Evolutionary conservation across 1,140 invertebrate genomes (phyloP).

Genomic region (Panulirus ornatus): DNA sequence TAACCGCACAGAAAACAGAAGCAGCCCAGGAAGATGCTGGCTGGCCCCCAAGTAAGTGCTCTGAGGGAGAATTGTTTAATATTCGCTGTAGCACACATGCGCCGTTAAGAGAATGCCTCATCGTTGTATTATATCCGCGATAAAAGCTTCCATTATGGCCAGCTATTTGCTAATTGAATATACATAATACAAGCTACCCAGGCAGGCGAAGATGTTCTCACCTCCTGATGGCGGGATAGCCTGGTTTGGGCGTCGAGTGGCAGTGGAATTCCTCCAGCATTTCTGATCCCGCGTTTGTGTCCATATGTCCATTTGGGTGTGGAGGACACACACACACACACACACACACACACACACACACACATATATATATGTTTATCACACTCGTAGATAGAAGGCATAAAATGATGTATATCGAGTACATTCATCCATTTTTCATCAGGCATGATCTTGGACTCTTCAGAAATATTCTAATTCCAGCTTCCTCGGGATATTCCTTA

Average conservation of each 20-base stretch:
- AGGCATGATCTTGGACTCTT: neutral
- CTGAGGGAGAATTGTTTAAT: constrained; percentile 57
- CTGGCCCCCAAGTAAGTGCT: neutral
- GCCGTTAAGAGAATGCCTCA: constrained; percentile 65
- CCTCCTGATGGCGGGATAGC: constrained; percentile 46
- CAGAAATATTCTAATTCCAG: neutral
- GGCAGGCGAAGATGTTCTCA: constrained; percentile 58
- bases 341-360: constrained; percentile 3
- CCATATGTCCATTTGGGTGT: neutral
- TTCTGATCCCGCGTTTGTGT: neutral
- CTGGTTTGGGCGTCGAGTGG: no score
- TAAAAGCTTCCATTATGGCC: constrained; percentile 65
- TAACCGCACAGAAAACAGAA: neutral
- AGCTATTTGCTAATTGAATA: constrained; percentile 73
- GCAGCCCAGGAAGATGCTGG: neutral
- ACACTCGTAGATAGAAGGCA: no score
- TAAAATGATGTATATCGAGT: no score
- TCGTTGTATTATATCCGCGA: constrained; percentile 62
- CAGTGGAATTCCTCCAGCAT: neutral
- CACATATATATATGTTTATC: constrained; percentile 8
- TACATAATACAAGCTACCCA: constrained; percentile 61
- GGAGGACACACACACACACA: neutral
- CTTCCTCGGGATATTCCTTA: neutral
- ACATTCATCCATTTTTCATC: no score
- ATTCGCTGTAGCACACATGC: constrained; percentile 50